phyloP scores from a whole-genome alignment of 2,888 invertebrate species.

The Idaea dimidiata region DNA sequence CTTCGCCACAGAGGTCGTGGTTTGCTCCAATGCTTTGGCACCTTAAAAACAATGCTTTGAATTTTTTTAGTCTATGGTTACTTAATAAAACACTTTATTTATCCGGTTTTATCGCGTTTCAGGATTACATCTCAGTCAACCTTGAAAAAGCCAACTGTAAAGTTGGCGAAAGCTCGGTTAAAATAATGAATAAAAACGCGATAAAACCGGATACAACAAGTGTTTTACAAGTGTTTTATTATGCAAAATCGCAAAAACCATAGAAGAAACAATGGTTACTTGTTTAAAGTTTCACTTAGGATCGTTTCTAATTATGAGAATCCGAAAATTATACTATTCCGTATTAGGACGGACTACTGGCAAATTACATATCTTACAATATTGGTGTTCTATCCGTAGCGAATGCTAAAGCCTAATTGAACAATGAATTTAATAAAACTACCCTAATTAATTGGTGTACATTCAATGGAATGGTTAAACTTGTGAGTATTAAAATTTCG shows the following conservation, averaged over 20 bases:
- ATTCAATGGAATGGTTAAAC: conserved; percentile 63
- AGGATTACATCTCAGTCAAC: no score
- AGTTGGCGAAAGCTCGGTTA: no score
- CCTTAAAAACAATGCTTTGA: background rate
- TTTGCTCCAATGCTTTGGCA: no score
- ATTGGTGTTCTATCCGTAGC: conserved; percentile 63
- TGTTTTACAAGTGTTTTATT: no score
- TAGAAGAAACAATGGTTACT: no score
- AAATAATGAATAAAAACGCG: no score
- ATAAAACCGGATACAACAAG: no score
- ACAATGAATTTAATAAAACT: conserved; percentile 13
- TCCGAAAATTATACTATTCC: conserved; percentile 46
- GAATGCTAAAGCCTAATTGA: conserved; percentile 32
- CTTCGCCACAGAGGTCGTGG: no score
- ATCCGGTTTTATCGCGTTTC: no score
- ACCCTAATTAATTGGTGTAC: conserved; percentile 6
- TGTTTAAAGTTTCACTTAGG: background rate
- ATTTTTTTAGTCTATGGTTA: background rate
- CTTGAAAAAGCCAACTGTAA: no score
- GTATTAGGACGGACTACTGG: conserved; percentile 67
- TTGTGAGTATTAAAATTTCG: conserved; percentile 66
- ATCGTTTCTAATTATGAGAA: conserved; percentile 11
- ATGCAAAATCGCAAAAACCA: no score
- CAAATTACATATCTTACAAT: conserved; percentile 44
- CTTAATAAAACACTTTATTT: no score